phyloP scores from a whole-genome alignment of 2,888 invertebrate genomes.

The Campoletis raptor region DNA sequence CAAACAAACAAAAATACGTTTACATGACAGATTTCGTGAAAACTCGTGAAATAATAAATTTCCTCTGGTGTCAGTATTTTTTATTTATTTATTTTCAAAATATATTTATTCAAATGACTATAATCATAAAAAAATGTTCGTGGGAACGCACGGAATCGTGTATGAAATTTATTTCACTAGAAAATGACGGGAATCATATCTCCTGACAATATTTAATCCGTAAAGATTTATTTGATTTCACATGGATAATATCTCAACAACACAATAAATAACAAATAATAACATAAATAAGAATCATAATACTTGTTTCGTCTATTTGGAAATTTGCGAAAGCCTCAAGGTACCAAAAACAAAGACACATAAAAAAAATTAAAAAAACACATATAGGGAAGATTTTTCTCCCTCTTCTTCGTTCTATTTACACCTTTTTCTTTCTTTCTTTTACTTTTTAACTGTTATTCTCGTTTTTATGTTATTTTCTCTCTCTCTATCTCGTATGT shows the following conservation, averaged over 20 bases:
- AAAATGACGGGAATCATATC: slow-evolving; percentile 51
- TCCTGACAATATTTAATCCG: slow-evolving; percentile 27
- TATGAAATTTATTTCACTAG: slow-evolving; percentile 46
- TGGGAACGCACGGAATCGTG: slow-evolving; percentile 53
- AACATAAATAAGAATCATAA: slow-evolving; percentile 4
- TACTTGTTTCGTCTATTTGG: neutral
- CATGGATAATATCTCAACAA: slow-evolving; percentile 5
- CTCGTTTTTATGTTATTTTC: neutral
- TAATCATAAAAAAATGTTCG: neutral
- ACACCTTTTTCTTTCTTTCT: neutral
- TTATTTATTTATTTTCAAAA: neutral
- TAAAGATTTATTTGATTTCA: slow-evolving; percentile 56
- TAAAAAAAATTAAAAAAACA: neutral
- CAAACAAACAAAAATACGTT: neutral
- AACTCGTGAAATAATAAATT: neutral
- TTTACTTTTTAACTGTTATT: neutral
- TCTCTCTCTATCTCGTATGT: neutral
- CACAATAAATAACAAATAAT: slow-evolving; percentile 24
- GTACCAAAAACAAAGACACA: neutral
- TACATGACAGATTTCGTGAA: too few relatives aligned
- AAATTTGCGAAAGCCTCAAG: slow-evolving; percentile 37
- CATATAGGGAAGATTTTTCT: neutral
- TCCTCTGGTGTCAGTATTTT: neutral
- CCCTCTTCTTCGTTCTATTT: neutral
- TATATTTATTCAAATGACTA: neutral